Conservation (phyloP, 2,797 vertebrate genomes). For the Paratrypauchen microcephalus region DNA sequence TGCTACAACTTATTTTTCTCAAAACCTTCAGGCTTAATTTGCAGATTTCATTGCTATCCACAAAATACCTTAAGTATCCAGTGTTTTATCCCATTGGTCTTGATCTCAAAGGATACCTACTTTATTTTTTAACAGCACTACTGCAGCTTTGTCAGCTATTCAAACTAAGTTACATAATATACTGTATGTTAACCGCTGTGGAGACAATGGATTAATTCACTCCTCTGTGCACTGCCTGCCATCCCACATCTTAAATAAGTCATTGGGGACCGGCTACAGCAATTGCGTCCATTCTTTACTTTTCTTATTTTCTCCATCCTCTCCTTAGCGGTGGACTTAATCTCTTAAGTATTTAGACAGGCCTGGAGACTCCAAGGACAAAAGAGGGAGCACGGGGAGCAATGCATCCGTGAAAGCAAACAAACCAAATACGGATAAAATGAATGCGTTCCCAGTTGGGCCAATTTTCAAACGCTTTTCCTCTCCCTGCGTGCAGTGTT, state of each 20-base stretch:
- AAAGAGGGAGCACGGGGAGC: constrained; percentile 21
- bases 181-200: constrained; percentile 14
- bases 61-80: background rate
- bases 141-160: background rate
- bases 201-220: constrained; percentile 60
- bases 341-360: constrained; percentile 57
- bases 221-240: constrained; percentile 62
- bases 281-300: constrained; percentile 33
- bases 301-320: constrained; percentile 13
- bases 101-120: background rate
- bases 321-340: constrained; percentile 40
- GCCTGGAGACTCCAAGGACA: constrained; percentile 43
- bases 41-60: background rate
- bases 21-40: background rate
- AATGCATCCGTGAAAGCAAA: constrained; percentile 46
- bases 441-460: constrained; percentile 41
- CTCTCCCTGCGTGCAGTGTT: constrained; percentile 34
- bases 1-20: too few species aligned
- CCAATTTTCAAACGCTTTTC: constrained; percentile 45
- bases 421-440: constrained; percentile 50
- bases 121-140: background rate
- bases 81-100: background rate
- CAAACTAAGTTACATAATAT: background rate
- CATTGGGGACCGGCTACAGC: constrained; percentile 53
- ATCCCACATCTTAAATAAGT: constrained; percentile 69